Base-by-base conservation (phyloP, 2,797 vertebrate species). In the Etheostoma nigrum region DNA sequence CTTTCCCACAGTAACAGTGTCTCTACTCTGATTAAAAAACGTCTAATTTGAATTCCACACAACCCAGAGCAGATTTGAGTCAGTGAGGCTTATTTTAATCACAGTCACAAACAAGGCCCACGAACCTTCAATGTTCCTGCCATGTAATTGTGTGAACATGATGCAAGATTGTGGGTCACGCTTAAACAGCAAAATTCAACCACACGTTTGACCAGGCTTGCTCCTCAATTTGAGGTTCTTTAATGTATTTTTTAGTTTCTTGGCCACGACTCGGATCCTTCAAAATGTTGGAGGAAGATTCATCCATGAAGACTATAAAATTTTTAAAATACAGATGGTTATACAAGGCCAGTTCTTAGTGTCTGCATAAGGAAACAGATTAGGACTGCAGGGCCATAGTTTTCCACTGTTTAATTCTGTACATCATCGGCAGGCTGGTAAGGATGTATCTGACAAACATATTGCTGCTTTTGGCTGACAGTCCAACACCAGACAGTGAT, bases 31-130 rank as follows among this genome's bases (percentile, higher is more conserved):
- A 52, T 75, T 54, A 19, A 42, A 73, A 74, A 66, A 52, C 4
- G 18, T 2, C 57, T 72, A 3, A 74, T 84, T 84, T 60, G 52
- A 51, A 76, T 77, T 75, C 61, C 30, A 57, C 48, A 77, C 66
- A 65, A 51, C 2, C 27, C 52, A 48, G 65, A 57, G 27, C 40
- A 65, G 23, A 23, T 61, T 45, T 67, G 40, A 67, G n/a, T 42
- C 15, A 11, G 30, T 30, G 42, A 52, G 6, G 13, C 21, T 30
- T 51, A 48, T 40, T 76, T 78, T 74, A 62, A 73, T 67, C 67
- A 67, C 18, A 11, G 61, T 72, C 67, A 49, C 49, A 49, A 9
- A 47, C 51, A 14, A 70, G 23, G 19, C n/a, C 47, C 19, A 7
- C 51, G 3, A 23, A 21, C 55, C 60, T 55, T 76, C 65, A 75